Base-by-base conservation (phyloP, 2,888 invertebrate genomes). In the Druceiella hillmani region DNA sequence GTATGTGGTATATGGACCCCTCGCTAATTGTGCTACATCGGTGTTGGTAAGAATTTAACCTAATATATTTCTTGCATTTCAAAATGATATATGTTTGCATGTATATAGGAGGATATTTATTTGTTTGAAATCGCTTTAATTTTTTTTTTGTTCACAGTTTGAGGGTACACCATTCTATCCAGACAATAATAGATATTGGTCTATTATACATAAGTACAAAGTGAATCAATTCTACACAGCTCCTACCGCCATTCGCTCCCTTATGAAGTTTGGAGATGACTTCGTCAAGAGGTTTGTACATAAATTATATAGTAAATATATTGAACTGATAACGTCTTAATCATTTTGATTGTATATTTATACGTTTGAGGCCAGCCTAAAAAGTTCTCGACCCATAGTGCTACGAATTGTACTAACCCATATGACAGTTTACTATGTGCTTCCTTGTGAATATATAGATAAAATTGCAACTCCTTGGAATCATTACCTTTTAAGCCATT, bases 131-230 rank as follows among this genome's bases (percentile, higher is more conserved):
- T 22, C 27, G 33, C 10, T 20, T 17, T 9, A 16, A 16, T 10
- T 13, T 22, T 29, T 42, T 46, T 40, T 48, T 43, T 59, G 55
- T 41, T 58, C 66, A 12, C 61, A 92, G 90, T 93, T 92, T 61
- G 98, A 99, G 70, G 99, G 99, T 4, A 89, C 92, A 1, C 99
- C 99, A 0, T 94, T 94, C 60, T 88, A 87, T 61, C 99, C 99
- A 2, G 81, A 83, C 44, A 87, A 93, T 53, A 88, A 91, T 55
- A 81, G 98, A 37, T 94, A 89, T 63, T 99, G 99, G 99, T 72
- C 78, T 5, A 75, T 98, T 5, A 76, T 94, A 42, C 87, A 92
- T 54, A 95, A 97, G 59, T 97, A 97, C 65, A 86, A 86, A 65
- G 91, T 98, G 13, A 85, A 79, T 31, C 95, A 95, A 66, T 94